Evolutionary conservation across 2,113 vertebrate genomes (phyloP), one percentile per base, ranked within the genome.

Genomic region (Boulengeromyrus knoepffleri): DNA sequence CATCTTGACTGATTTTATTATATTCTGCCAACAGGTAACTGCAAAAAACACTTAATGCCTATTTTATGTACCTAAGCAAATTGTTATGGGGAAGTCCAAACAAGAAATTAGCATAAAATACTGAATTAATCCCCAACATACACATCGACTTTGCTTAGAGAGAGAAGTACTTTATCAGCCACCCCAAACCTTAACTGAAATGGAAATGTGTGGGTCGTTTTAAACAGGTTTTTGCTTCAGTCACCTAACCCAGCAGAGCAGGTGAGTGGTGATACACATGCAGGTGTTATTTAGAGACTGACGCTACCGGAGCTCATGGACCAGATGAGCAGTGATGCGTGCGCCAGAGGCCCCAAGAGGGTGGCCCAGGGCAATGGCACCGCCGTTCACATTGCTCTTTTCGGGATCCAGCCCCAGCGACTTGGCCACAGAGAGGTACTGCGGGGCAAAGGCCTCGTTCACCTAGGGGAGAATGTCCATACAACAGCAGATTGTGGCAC

Each of bases 381-480:
- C 99, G 39, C 98, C 97, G 0, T 97, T 97, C 15, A 98, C 96
- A 0, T 99, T 99, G 90, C 94, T 97, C 77, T 98, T 99, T 45
- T 97, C 96, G 0, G 96, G 97, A 90, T 99, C 96, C 45, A 99
- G 95, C 9, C 95, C 96, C 89, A 99, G 91, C 87, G 92, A 95
- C 52, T 97, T 98, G 80, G 97, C 94, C 0, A 99, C 98, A 2
- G 98, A 94, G 86, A 99, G 92, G 91, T 96, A 99, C 92, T 99
- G 99, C 17, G 99, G 24, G 45, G 97, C 98, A 94, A 99, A 99
- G 0, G 99, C 98, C 94, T 99, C 99, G 2, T 99, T 99, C 85
- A 99, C 98, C 99, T 99, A 90, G 45, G 58, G 13, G 5, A 42
- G 74, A 80, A 13, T 42, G 74, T 42, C 15, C 74, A 42, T 42